Evolutionary conservation across 1,140 invertebrate species (phyloP), one percentile per base, ranked within the genome.

Genomic region (Caenorhabditis latens): DNA sequence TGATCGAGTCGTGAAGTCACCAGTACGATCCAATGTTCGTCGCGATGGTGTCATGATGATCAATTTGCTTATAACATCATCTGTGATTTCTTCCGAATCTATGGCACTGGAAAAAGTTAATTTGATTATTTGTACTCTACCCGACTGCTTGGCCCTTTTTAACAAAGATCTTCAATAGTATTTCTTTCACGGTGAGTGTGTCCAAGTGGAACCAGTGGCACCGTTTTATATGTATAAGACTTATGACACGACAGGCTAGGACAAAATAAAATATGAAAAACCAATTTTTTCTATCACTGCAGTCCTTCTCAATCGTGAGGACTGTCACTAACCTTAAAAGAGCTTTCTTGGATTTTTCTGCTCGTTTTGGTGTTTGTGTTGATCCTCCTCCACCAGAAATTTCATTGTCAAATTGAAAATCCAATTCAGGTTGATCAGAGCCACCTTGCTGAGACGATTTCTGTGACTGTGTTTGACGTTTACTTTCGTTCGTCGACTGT

Each of bases 351-450:
- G 61, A 67, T 40, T 84, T 84, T 67, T 84, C 61, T 16, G 46
- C 50, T 32, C 84, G 32, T 46, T 79, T 85, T 8, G 84, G 84
- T 53, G 84, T 85, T n/a, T 53, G 46, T 24, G 40, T 16, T 16
- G 83, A 13, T 16, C 53, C 61, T 42, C 63, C 63, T 7, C 61
- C 42, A 16, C 57, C 32, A 3, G 84, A 75, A 57, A 84, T 87
- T 93, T 99, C 97, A 93, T 98, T 97, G 92, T 99, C 97, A 94
- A 99, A 97, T 94, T 97, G 96, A 94, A 99, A 99, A 93, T 98
- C 96, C 85, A 98, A 93, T 92, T 98, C 97, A 93, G 85, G 57
- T 24, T 58, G 58, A 63, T 71, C 71, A 42, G 88, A 50, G 82
- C 40, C 43, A 79, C 43, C n/a, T 24, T 79, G 71, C n/a, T 79